Conservation (phyloP, 2,113 vertebrate genomes). For the Chionis minor region DNA sequence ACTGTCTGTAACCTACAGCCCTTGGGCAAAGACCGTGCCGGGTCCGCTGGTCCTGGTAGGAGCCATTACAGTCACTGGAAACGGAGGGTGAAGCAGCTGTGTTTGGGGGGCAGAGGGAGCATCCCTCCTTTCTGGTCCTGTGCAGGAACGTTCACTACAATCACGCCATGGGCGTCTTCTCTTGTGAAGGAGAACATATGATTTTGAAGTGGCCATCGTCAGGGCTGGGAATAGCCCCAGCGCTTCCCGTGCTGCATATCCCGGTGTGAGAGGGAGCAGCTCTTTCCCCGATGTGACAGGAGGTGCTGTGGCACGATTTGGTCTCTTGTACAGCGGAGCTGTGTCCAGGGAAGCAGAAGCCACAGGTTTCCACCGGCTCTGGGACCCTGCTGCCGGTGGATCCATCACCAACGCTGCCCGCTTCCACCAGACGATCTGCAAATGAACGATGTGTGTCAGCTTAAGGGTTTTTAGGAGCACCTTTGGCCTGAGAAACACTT, state of each 20-base stretch:
- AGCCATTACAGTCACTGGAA: background rate
- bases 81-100: background rate
- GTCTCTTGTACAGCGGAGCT: slow-evolving; percentile 46
- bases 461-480: background rate
- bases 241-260: background rate
- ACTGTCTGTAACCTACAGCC: background rate
- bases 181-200: slow-evolving; percentile 75
- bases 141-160: fast-evolving
- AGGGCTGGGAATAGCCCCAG: background rate
- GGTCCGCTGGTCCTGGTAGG: background rate
- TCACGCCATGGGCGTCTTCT: slow-evolving; percentile 40
- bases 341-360: slow-evolving; percentile 85
- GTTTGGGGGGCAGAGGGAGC: background rate
- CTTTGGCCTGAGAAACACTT: background rate
- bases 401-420: background rate
- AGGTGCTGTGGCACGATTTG: background rate
- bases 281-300: background rate
- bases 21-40: background rate
- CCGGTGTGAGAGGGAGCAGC: background rate
- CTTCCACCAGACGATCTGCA: slow-evolving; percentile 71
- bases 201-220: slow-evolving; percentile 43
- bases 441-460: fast-evolving
- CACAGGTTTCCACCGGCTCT: slow-evolving; percentile 84
- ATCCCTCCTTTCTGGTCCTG: background rate
- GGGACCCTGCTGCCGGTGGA: slow-evolving; percentile 12